phyloP scores from a whole-genome alignment of 2,797 vertebrate genomes.

The Meda fulgida region DNA sequence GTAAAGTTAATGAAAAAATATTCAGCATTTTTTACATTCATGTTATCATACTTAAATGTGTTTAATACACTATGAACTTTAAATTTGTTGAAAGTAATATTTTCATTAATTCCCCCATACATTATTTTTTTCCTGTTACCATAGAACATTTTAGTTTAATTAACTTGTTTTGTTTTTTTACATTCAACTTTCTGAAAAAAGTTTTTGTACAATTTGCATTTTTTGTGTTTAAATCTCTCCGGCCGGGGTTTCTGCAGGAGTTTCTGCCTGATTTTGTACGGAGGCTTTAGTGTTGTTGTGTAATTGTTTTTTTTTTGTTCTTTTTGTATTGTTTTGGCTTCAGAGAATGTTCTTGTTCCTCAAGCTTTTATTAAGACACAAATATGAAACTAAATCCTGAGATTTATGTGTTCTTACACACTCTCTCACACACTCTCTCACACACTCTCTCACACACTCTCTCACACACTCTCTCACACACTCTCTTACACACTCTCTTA shows the following conservation, averaged over 20 bases:
- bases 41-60: no score
- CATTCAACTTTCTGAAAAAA: background rate
- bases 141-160: background rate
- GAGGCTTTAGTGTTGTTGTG: slow-evolving; percentile 23
- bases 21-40: no score
- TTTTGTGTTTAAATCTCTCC: background rate
- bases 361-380: slow-evolving; percentile 28
- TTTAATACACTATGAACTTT: no score
- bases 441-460: background rate
- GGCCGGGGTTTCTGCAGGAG: background rate
- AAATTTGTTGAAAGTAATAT: no score
- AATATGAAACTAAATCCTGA: slow-evolving; percentile 40
- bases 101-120: no score
- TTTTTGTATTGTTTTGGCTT: slow-evolving; percentile 16
- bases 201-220: background rate
- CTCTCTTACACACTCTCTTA: background rate
- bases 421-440: background rate
- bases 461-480: background rate
- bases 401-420: background rate
- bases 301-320: slow-evolving; percentile 7
- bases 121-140: no score
- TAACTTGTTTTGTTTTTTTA: background rate
- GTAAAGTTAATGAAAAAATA: no score
- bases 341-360: slow-evolving; percentile 25
- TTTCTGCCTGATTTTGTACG: background rate